Evolutionary conservation across 2,113 vertebrate species (phyloP).

Genomic region (Mionectes macconnelli): DNA sequence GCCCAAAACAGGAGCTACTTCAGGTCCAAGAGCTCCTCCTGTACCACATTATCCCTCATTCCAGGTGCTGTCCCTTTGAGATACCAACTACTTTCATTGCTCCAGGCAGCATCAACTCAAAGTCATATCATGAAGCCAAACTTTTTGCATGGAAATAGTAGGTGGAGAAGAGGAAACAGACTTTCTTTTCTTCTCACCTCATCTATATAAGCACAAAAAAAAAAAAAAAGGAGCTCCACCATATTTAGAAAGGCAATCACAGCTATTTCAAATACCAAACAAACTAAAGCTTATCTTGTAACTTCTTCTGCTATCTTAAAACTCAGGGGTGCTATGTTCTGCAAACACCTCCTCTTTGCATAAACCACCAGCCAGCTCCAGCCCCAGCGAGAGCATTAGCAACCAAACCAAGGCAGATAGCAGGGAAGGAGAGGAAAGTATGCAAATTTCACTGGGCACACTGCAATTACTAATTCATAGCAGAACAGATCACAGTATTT

Average conservation of each 20-base stretch:
- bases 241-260: neutral
- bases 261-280: neutral
- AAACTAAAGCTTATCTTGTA: neutral
- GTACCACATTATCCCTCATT: neutral
- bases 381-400: neutral
- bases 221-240: neutral
- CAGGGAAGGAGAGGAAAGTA: neutral
- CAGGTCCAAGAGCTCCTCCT: neutral
- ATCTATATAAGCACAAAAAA: neutral
- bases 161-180: neutral
- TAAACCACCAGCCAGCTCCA: neutral
- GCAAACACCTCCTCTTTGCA: neutral
- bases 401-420: neutral
- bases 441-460: slow-evolving; percentile 5
- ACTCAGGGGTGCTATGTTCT: neutral
- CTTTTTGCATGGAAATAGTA: neutral
- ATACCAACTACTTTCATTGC: neutral
- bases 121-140: neutral
- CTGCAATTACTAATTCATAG: slow-evolving; percentile 33
- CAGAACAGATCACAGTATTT: slow-evolving; percentile 49
- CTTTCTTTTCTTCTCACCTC: neutral
- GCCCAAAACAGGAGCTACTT: neutral
- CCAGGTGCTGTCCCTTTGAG: neutral
- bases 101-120: neutral
- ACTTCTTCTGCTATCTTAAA: neutral